A percentile compares a stretch with the other conserved stretches of the same genome.
These are phyloP conservation scores for Drosophila flavopinicola DNA, from an alignment of 2,888 invertebrate genomes.

Conservation along the genomic window DNA sequence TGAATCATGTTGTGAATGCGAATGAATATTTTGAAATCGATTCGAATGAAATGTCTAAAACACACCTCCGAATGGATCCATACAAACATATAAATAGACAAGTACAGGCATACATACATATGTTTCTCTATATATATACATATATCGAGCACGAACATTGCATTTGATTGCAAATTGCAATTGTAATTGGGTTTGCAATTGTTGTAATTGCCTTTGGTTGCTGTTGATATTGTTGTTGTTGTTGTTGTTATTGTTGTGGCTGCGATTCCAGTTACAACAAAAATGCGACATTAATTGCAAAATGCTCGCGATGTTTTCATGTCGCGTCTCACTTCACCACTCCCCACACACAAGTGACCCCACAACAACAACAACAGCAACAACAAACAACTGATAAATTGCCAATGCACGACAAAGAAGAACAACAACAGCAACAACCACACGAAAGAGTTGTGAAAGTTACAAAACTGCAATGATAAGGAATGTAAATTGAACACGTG, in stretches of 20 bases:
- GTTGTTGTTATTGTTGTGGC: conserved; percentile 36
- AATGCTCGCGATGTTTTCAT: conserved; percentile 53
- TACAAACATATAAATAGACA: not conserved
- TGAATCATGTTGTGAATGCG: conserved; percentile 57
- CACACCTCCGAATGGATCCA: conserved; percentile 47
- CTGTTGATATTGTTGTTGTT: conserved; percentile 22
- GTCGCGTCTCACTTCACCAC: conserved; percentile 47
- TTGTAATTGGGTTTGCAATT: conserved; percentile 62
- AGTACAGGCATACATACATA: conserved; percentile 5
- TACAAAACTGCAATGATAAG: conserved; percentile 48
- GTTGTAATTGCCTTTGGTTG: conserved; percentile 61
- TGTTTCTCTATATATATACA: not conserved
- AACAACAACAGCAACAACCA: conserved; percentile 25
- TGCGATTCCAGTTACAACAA: conserved; percentile 39
- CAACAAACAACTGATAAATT: conserved; percentile 51
- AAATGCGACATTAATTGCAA: conserved; percentile 62
- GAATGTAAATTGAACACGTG: conserved; percentile 29
- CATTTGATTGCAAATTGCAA: conserved; percentile 65
- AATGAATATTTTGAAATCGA: conserved; percentile 60
- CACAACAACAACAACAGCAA: conserved; percentile 21
- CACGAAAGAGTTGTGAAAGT: conserved; percentile 54
- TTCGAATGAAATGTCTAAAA: conserved; percentile 54
- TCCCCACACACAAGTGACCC: not conserved
- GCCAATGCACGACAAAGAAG: conserved; percentile 58
- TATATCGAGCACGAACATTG: conserved; percentile 68